Evolutionary conservation across 2,888 invertebrate species (phyloP).

Genomic region (Hydroisotoma schaefferi): DNA sequence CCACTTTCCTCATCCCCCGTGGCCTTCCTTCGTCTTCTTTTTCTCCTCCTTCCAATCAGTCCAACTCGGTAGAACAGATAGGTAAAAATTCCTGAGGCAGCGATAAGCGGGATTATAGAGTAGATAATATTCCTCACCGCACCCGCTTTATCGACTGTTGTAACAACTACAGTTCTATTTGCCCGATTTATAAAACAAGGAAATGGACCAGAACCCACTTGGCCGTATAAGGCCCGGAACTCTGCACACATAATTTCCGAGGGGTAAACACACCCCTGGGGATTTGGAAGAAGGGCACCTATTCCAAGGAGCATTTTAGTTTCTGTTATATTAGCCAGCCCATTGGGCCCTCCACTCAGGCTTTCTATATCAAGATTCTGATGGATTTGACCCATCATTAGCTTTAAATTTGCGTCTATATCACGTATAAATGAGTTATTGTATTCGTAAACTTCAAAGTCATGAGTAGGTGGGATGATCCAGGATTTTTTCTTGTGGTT

Average conservation of each 20-base stretch:
- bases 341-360: slow-evolving; percentile 17
- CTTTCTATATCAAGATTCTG: slow-evolving; percentile 29
- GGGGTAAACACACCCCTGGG: slow-evolving; percentile 47
- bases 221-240: slow-evolving; percentile 37
- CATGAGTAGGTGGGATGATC: slow-evolving; percentile 27
- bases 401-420: slow-evolving; percentile 37
- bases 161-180: slow-evolving; percentile 44
- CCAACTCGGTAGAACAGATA: slow-evolving; percentile 48
- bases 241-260: slow-evolving; percentile 41
- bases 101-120: slow-evolving; percentile 46
- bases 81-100: slow-evolving; percentile 47
- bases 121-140: slow-evolving; percentile 47
- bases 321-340: slow-evolving; percentile 18
- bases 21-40: slow-evolving; percentile 17
- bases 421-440: slow-evolving; percentile 39
- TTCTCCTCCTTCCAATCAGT: slow-evolving; percentile 40
- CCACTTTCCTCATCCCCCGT: slow-evolving; percentile 35
- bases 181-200: slow-evolving; percentile 43
- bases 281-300: slow-evolving; percentile 45
- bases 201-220: slow-evolving; percentile 32
- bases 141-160: slow-evolving; percentile 44
- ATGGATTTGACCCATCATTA: slow-evolving; percentile 36
- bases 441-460: slow-evolving; percentile 27
- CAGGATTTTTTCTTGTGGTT: slow-evolving; percentile 9
- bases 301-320: slow-evolving; percentile 34